A percentile compares a stretch with the other conserved stretches of the same genome.
Conservation (phyloP, 2,113 vertebrate species). For the Eulemur macaco region DNA sequence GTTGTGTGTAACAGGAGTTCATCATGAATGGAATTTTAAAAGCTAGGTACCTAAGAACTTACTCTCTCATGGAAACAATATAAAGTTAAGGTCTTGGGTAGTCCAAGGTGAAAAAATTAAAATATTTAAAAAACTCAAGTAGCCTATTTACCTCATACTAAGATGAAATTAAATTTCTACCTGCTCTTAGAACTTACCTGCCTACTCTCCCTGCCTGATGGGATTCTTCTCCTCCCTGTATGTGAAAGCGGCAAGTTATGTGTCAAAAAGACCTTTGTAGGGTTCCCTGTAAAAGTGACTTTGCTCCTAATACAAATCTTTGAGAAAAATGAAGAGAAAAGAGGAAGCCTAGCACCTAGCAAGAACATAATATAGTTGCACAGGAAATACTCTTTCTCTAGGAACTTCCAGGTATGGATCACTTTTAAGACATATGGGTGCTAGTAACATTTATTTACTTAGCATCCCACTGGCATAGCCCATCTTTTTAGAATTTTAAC, state of each 20-base stretch:
- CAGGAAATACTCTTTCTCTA: not conserved
- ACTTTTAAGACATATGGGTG: not conserved
- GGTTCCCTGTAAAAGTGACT: not conserved
- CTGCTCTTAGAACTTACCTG: not conserved
- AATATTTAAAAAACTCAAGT: not conserved
- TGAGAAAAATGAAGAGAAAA: slow-evolving; percentile 2
- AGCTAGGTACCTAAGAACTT: not conserved
- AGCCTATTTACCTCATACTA: not conserved
- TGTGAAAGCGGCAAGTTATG: not conserved
- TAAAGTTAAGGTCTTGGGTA: not conserved
- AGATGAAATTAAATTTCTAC: not conserved
- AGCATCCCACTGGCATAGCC: not conserved
- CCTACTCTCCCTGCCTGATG: not conserved
- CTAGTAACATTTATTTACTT: not conserved
- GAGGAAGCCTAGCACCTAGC: not conserved
- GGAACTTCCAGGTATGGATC: not conserved
- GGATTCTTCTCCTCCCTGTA: not conserved
- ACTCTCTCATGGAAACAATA: not conserved
- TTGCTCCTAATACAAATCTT: not conserved
- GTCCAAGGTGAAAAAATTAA: not conserved
- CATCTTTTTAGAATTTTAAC: not conserved
- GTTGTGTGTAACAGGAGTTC: not conserved
- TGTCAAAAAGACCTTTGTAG: not conserved
- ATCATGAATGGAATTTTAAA: not conserved
- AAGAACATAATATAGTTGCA: not conserved